These are phyloP conservation scores for Pseudopodoces humilis DNA, from an alignment of 2,113 vertebrate genomes.

Conservation along the genomic window DNA sequence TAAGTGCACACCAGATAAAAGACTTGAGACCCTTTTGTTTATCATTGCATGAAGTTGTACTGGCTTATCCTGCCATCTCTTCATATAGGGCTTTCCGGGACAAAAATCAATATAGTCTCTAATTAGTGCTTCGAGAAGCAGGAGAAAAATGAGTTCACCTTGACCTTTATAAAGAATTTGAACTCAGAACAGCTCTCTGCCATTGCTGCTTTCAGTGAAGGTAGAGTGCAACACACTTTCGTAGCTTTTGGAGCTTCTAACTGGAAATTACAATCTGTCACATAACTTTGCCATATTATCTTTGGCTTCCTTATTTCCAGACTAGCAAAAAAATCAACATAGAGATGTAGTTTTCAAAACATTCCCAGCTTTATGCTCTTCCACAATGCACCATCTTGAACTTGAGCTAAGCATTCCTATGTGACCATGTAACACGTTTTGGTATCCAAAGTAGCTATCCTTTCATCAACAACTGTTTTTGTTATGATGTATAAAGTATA, in stretches of 20 bases:
- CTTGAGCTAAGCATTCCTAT: not conserved
- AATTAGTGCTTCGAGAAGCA: not conserved
- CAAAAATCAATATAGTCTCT: not conserved
- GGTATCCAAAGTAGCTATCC: not conserved
- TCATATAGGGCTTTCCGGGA: not conserved
- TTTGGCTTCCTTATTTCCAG: not conserved
- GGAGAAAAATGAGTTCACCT: not conserved
- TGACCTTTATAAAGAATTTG: not conserved
- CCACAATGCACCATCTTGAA: not conserved
- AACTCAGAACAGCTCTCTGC: not conserved
- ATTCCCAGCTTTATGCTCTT: not conserved
- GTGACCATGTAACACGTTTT: not conserved
- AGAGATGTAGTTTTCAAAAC: not conserved
- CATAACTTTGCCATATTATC: not conserved
- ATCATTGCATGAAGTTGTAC: fast-evolving
- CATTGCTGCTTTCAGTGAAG: not conserved
- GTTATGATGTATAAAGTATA: not conserved
- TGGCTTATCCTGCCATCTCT: not conserved
- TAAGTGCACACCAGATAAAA: not conserved
- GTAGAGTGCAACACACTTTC: not conserved
- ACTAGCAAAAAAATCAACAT: not conserved
- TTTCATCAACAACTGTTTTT: not conserved
- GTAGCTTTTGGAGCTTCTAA: not conserved
- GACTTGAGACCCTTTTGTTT: not conserved
- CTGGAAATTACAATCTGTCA: not conserved